Evolutionary conservation across 1,140 invertebrate species (phyloP), one percentile per base, ranked within the genome.

Genomic region (Teleogryllus occipitalis): DNA sequence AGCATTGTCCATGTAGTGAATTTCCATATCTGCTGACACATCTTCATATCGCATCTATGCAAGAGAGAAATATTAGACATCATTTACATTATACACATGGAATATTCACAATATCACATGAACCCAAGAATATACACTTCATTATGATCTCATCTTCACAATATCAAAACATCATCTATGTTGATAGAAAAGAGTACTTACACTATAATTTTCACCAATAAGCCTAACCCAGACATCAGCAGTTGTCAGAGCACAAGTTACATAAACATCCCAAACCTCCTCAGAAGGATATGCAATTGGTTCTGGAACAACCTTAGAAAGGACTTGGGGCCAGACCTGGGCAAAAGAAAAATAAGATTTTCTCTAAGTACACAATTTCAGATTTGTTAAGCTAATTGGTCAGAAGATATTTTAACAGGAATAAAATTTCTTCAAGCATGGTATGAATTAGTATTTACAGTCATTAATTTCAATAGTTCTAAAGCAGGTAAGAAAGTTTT

Each of bases 141-240:
- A 39, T 39, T 39, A 39, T 5, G 27, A 39, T 39, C 27, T 39
- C 27, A 39, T 39, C 27, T 39, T 39, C 27, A 39, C 27, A 39
- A 39, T 2, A 39, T 39, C 27, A 39, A 2, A 39, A 39, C 27
- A 39, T 39, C 27, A 2, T 39, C 27, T 5, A 39, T 39, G 27
- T 39, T 39, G 27, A 39, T 39, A 5, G 1, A 39, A 39, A 39
- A 39, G 27, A 39, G 27, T 39, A 86, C 87, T 87, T 84, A 90
- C 89, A 82, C 88, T 90, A 80, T 90, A 88, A 47, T 88, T 81
- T 74, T 87, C 84, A 74, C 88, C 89, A 79, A 89, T 86, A 12
- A 91, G 87, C 54, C 88, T 83, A 18, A 88, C 83, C 88, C 88
- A 90, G 74, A 91, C 86, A 81, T 90, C 88, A 0, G 85, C 82